These are phyloP conservation scores for Oscheius sp. DNA, from an alignment of 1,140 invertebrate genomes.

Conservation along the genomic window DNA sequence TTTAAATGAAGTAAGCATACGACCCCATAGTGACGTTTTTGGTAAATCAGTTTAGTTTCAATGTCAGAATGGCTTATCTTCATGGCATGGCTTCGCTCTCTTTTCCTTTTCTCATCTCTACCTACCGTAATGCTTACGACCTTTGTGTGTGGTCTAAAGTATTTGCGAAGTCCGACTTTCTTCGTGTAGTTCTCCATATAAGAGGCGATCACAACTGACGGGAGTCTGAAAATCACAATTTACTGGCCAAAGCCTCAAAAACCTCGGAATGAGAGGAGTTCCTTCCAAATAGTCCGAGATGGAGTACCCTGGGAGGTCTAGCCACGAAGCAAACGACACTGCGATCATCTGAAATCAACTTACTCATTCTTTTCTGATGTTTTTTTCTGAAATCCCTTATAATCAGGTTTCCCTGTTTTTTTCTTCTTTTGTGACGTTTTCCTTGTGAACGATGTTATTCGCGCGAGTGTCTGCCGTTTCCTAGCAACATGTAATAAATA, in stretches of 20 bases:
- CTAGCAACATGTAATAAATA: no score
- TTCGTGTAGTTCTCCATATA: conserved; percentile 50
- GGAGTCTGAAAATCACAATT: conserved; percentile 36
- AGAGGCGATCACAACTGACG: conserved; percentile 40
- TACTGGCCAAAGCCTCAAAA: neutral
- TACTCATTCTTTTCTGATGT: neutral
- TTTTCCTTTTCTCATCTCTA: neutral
- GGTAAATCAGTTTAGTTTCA: no score
- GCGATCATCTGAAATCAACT: conserved; percentile 50
- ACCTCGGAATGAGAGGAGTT: conserved; percentile 16
- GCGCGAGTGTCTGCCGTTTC: no score
- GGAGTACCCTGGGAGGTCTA: conserved; percentile 55
- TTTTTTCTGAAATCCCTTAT: conserved; percentile 7
- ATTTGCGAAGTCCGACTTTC: conserved; percentile 20
- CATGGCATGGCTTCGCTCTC: neutral
- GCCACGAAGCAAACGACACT: conserved; percentile 49
- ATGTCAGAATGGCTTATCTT: no score
- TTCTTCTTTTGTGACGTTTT: no score
- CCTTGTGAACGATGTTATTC: no score
- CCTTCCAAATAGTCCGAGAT: conserved; percentile 44
- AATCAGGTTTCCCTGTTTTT: conserved; percentile 7
- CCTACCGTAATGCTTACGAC: conserved; percentile 1
- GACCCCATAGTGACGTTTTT: no score
- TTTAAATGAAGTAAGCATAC: no score
- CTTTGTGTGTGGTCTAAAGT: conserved; percentile 13